A percentile compares a stretch with the other conserved stretches of the same genome.
These are phyloP conservation scores for Melinopterus prodromus DNA, from an alignment of 2,888 invertebrate species.

Conservation along the genomic window DNA sequence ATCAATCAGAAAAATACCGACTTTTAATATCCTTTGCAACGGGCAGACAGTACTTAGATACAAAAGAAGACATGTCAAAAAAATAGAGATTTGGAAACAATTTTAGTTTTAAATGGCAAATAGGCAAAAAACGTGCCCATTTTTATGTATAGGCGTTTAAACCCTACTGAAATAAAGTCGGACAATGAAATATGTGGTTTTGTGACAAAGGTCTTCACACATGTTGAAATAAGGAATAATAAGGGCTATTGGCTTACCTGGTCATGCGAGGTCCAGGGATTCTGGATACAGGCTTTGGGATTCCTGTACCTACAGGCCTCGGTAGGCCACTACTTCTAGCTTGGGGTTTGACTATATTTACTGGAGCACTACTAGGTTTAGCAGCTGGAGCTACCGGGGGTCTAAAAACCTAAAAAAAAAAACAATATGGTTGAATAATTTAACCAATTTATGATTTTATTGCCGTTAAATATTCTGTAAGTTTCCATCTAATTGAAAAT, in stretches of 20 bases:
- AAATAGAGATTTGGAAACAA: no score
- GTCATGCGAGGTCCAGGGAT: constrained; percentile 54
- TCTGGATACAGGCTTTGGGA: constrained; percentile 56
- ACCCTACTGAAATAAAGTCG: no score
- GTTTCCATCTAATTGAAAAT: no score
- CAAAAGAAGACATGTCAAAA: no score
- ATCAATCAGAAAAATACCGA: no score
- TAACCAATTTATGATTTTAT: background rate
- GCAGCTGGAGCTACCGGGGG: constrained; percentile 30
- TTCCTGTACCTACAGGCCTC: constrained; percentile 53
- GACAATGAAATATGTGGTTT: no score
- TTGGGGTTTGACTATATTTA: constrained; percentile 39
- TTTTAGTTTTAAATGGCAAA: no score
- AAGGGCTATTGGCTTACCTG: constrained; percentile 39
- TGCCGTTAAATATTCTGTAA: background rate
- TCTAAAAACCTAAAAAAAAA: constrained; percentile 33
- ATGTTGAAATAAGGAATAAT: background rate
- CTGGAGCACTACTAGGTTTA: constrained; percentile 33
- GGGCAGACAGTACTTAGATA: no score
- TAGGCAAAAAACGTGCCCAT: no score
- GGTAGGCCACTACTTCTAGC: constrained; percentile 54
- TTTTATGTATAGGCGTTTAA: no score
- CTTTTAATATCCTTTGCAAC: no score
- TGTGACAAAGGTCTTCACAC: no score
- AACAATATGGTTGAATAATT: constrained; percentile 8